Conservation (phyloP, 2,888 invertebrate species). For the Tiphia femorata region DNA sequence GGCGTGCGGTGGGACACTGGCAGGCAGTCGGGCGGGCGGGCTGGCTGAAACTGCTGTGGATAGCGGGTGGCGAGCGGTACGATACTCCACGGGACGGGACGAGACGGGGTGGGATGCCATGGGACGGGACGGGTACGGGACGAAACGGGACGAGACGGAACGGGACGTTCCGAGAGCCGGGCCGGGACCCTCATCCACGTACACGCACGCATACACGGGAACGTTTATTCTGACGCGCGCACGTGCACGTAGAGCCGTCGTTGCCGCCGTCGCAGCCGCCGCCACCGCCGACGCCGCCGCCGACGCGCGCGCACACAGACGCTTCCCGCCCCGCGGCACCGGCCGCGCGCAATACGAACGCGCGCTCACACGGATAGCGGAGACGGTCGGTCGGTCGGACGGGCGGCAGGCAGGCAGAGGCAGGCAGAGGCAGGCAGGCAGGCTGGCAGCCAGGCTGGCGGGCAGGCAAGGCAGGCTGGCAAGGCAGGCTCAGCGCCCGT, state of each 20-base stretch:
- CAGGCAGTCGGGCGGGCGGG: conserved; percentile 52
- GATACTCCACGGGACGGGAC: conserved; percentile 59
- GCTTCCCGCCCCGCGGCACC: too few species aligned
- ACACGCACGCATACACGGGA: conserved; percentile 19
- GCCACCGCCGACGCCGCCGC: conserved; percentile 25
- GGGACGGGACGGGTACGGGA: conserved; percentile 40
- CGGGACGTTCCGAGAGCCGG: conserved; percentile 58
- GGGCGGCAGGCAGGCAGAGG: conserved; percentile 33
- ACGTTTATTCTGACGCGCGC: conserved; percentile 24
- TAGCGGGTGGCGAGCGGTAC: conserved; percentile 61
- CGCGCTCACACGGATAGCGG: conserved; percentile 38
- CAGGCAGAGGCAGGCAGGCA: conserved; percentile 2
- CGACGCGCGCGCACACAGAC: too few species aligned
- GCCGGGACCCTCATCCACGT: conserved; percentile 53
- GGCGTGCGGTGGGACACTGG: conserved; percentile 69
- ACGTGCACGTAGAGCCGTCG: conserved; percentile 16
- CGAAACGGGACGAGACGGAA: conserved; percentile 53
- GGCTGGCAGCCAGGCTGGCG: conserved; percentile 21
- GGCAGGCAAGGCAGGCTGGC: conserved; percentile 28
- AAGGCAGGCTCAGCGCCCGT: conserved; percentile 31
- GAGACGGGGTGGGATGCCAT: conserved; percentile 39
- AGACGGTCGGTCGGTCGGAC: conserved; percentile 12
- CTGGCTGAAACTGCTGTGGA: conserved; percentile 54
- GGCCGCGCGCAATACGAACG: conserved; percentile 44
- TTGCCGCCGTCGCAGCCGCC: conserved; percentile 27